phyloP scores from a whole-genome alignment of 2,888 invertebrate species.

The Dolichopus griseipennis region DNA sequence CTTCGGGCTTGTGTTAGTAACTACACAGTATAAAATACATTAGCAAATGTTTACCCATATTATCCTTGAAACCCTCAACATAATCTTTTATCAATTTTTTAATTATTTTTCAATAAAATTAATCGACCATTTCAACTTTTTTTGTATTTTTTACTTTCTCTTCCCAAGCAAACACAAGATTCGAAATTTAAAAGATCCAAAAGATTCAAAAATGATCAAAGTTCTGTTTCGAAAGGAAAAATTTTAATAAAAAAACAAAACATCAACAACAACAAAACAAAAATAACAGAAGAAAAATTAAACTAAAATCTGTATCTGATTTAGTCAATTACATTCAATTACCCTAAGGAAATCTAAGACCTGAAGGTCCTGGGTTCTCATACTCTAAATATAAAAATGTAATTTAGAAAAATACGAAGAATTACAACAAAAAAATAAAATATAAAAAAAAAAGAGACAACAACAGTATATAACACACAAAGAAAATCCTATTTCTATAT shows the following conservation, averaged over 20 bases:
- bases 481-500: too few species aligned
- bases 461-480: not conserved
- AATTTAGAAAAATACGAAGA: too few species aligned
- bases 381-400: not conserved
- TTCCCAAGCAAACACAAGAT: too few species aligned
- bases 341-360: not conserved
- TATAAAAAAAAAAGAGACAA: not conserved
- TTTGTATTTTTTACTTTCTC: too few species aligned
- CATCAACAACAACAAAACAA: not conserved
- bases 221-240: not conserved
- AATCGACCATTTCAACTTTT: not conserved
- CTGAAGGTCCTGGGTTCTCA: not conserved
- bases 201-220: not conserved
- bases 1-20: too few species aligned
- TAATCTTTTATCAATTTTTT: not conserved
- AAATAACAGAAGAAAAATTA: not conserved
- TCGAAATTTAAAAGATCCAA: too few species aligned
- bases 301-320: not conserved
- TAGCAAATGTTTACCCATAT: too few species aligned
- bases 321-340: slow-evolving; percentile 4
- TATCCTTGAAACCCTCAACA: too few species aligned
- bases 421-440: too few species aligned
- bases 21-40: too few species aligned
- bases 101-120: slow-evolving; percentile 2
- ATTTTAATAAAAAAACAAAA: not conserved